Evolutionary conservation across 2,797 vertebrate species (phyloP), one percentile per base, ranked within the genome.

Genomic region (Lophotriccus pileatus): DNA sequence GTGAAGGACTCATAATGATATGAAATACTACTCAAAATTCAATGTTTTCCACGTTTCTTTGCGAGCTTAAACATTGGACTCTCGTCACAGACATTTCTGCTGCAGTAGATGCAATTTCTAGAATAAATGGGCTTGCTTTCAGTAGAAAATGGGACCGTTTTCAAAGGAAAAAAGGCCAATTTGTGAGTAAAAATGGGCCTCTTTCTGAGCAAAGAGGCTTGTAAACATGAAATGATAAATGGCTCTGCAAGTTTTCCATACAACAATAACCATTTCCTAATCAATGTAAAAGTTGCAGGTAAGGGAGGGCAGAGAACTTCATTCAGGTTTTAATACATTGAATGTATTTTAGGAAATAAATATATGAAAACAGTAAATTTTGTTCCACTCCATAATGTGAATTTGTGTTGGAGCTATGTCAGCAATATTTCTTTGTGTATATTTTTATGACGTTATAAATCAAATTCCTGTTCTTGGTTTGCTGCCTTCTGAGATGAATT

Each of bases 21-120:
- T 30, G 69, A 91, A 93, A 84, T 63, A 58, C 63, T 88, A 67
- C 82, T 96, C 55, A 88, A 63, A 95, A 89, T 89, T 88, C 80
- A 34, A 46, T 84, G 95, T 88, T 94, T 90, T 91, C 77, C 80
- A 64, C 76, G 46, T 95, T 96, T 74, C 9, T 4, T 64, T 32
- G 14, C 0, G 1, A 88, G 77, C 55, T 95, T 93, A 93, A 96
- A 93, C 85, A 88, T 70, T 76, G 73, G 79, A 16, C 62, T 95
- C 55, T 56, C 90, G 92, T 96, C 89, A 78, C 85, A 91, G 92
- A 67, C 73, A 73, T 90, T 93, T 90, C 89, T 95, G 74, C 94
- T 84, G 89, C 69, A 52, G 70, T 59, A 87, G 69, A 78, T 62
- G 66, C 73, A 67, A 96, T 96, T 96, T 93, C 89, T 56, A 43